These are phyloP conservation scores for Enoplosus armatus DNA, from an alignment of 2,797 vertebrate genomes.

Conservation along the genomic window DNA sequence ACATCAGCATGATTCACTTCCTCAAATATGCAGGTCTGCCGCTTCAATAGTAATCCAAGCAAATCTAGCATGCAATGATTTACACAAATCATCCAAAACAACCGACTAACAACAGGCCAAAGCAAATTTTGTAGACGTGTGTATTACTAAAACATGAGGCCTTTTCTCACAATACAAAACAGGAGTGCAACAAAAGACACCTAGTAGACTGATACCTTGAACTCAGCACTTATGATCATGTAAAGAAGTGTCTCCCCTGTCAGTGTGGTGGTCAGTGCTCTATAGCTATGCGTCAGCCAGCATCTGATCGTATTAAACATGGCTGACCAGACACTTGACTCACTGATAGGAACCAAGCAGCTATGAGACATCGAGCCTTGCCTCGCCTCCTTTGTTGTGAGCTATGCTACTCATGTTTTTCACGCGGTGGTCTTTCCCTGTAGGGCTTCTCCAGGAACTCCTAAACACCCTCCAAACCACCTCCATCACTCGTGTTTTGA, in stretches of 20 bases:
- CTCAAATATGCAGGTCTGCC: constrained; percentile 48
- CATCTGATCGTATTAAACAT: constrained; percentile 69
- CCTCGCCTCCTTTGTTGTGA: constrained; percentile 3
- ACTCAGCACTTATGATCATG: constrained; percentile 10
- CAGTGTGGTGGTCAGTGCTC: constrained; percentile 26
- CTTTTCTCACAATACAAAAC: no score
- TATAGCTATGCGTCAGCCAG: constrained; percentile 40
- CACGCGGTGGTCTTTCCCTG: not conserved
- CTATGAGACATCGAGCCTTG: constrained; percentile 24
- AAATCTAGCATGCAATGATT: constrained; percentile 6
- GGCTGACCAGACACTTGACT: constrained; percentile 46
- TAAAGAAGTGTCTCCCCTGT: constrained; percentile 19
- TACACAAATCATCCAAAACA: constrained; percentile 2
- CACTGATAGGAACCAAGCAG: constrained; percentile 44
- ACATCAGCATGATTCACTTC: constrained; percentile 62
- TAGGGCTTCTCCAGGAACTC: not conserved
- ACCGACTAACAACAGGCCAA: not conserved
- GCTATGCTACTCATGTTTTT: constrained; percentile 3
- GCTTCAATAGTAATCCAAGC: constrained; percentile 30
- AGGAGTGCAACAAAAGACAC: not conserved
- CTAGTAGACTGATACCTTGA: not conserved
- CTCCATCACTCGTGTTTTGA: not conserved
- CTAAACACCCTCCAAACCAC: not conserved
- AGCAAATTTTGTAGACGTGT: not conserved
- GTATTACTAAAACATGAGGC: not conserved